Conservation (phyloP, 1,140 invertebrate species). For the Rhagoletis zephyria region DNA sequence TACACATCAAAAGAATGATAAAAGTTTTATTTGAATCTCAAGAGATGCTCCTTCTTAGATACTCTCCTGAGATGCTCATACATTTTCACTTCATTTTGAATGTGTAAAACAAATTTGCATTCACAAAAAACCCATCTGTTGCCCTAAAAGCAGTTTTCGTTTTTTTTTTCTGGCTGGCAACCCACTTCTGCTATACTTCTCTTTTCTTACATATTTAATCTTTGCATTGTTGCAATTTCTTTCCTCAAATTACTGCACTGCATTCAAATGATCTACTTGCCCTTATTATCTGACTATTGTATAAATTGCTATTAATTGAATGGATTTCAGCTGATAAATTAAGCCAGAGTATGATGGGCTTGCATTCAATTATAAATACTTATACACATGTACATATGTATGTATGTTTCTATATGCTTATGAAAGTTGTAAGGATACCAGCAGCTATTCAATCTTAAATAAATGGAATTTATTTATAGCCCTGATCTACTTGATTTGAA, state of each 20-base stretch:
- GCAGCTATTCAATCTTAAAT: not conserved
- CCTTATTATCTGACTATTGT: not conserved
- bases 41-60: no score
- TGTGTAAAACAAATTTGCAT: no score
- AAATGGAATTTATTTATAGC: constrained; percentile 16
- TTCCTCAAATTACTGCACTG: not conserved
- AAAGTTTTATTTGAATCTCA: no score
- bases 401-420: not conserved
- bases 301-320: constrained; percentile 33
- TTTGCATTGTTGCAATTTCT: not conserved
- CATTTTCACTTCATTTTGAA: no score
- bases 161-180: no score
- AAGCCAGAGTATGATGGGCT: not conserved
- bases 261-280: not conserved
- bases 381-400: no score
- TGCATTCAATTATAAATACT: not conserved
- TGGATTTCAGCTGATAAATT: not conserved
- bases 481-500: not conserved
- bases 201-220: not conserved
- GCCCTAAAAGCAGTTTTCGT: not conserved
- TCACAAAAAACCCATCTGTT: no score
- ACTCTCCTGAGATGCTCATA: no score
- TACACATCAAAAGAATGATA: no score
- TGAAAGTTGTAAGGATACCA: not conserved
- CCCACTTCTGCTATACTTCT: not conserved